phyloP scores from a whole-genome alignment of 2,797 vertebrate genomes.

The Squalus acanthias region DNA sequence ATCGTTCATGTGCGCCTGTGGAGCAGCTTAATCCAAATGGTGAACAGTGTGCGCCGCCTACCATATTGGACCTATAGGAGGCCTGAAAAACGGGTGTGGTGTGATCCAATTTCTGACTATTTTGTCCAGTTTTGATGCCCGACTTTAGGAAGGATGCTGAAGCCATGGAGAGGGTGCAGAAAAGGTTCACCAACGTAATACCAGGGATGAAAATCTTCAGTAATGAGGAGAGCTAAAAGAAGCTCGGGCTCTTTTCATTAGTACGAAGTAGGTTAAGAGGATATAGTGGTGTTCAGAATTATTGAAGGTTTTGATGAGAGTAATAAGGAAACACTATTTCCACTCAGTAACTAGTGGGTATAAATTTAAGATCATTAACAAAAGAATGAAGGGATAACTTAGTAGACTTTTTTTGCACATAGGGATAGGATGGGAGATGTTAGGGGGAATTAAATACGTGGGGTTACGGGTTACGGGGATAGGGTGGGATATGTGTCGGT shows the following conservation, averaged over 20 bases:
- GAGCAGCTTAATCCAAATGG: not conserved
- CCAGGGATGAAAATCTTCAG: not conserved
- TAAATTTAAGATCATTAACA: not conserved
- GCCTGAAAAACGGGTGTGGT: too few relatives aligned
- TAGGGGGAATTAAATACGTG: too few relatives aligned
- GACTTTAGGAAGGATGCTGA: not conserved
- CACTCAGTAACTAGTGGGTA: not conserved
- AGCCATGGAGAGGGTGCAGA: not conserved
- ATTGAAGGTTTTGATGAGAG: not conserved
- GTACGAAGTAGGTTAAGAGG: not conserved
- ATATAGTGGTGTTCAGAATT: not conserved
- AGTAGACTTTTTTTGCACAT: not conserved
- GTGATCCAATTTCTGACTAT: not conserved
- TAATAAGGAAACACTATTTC: not conserved
- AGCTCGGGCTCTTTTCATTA: not conserved
- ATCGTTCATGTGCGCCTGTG: not conserved
- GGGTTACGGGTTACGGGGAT: too few relatives aligned
- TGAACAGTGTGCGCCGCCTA: too few relatives aligned
- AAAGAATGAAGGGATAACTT: not conserved
- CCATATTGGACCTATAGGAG: not conserved
- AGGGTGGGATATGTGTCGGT: too few relatives aligned
- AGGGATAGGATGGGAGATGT: too few relatives aligned
- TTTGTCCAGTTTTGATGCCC: not conserved
- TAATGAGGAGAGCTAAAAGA: not conserved
- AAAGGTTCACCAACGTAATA: not conserved